phyloP scores from a whole-genome alignment of 2,797 vertebrate genomes.

The Sebastes goodei region DNA sequence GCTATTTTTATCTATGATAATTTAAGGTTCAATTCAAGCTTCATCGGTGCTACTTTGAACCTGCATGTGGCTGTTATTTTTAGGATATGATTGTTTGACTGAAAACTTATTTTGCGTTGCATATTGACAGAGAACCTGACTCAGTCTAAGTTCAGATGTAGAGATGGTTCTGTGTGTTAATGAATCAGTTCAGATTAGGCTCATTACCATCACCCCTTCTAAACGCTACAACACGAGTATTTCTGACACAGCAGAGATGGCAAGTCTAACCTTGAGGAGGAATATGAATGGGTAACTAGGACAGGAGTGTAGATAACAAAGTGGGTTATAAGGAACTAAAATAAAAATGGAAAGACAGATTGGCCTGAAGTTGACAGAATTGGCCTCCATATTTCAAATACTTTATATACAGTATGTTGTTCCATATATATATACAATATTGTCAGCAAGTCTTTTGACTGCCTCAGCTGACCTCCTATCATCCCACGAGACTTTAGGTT shows the following conservation, averaged over 20 bases:
- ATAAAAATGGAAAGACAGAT: constrained; percentile 9
- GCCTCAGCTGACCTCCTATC: background rate
- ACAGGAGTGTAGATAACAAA: constrained; percentile 50
- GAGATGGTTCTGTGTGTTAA: background rate
- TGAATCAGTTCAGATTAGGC: background rate
- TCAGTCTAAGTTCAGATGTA: background rate
- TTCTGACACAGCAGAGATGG: constrained; percentile 29
- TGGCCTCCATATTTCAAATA: background rate
- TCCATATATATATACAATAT: background rate
- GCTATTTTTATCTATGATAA: constrained; percentile 19
- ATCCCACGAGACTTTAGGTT: background rate
- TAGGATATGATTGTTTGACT: background rate
- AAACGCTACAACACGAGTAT: background rate
- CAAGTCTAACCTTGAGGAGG: constrained; percentile 45
- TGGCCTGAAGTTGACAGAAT: constrained; percentile 14
- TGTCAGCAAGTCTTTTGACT: background rate
- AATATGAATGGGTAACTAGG: constrained; percentile 46
- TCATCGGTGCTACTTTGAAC: background rate
- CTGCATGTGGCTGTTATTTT: background rate
- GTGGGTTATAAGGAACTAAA: constrained; percentile 45
- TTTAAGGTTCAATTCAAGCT: constrained; percentile 1
- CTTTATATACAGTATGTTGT: background rate
- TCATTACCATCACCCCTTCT: background rate
- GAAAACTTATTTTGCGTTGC: background rate
- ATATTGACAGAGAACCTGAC: background rate